Evolutionary conservation across 2,888 invertebrate species (phyloP), one percentile per base, ranked within the genome.

Genomic region (Lucinisca nassula): DNA sequence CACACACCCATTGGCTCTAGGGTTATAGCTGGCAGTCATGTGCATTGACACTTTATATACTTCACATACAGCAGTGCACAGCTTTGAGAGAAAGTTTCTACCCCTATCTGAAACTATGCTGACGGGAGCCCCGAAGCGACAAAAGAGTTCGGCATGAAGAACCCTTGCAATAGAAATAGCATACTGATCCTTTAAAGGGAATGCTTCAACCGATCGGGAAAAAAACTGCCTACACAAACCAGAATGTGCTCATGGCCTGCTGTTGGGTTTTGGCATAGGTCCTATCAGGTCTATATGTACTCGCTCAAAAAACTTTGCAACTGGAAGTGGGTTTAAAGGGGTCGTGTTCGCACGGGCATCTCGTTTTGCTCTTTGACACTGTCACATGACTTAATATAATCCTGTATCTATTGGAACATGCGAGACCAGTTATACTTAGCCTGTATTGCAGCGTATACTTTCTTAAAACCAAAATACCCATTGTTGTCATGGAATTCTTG

Each of bases 281-380:
- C 83, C 83, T 0, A 83, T 3, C 6, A 83, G 55, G 55, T 83
- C 83, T 30, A 78, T 32, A 55, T 83, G 83, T 8, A 83, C 0
- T n/a, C 77, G 24, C 73, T 83, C 73, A 58, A 83, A 83, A 3
- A 78, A 55, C 32, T 77, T 77, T 0, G 58, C 83, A 1, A 78
- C 83, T 24, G 83, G 83, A 32, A 83, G 73, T 21, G 76, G 58
- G 24, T 82, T 75, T 17, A 82, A 40, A 32, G 82, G 82, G 2
- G 76, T 82, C 24, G 49, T 58, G 24, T 3, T 17, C 45, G 27
- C 2, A 37, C 45, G 17, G 3, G 73, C 10, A 30, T 45, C 70
- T 35, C 79, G 40, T 51, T 90, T 90, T 14, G 78, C 55, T 30
- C 80, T 30, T 78, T 90, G 89, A 81, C 89, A 87, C n/a, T 77